A percentile compares a stretch with the other conserved stretches of the same genome.
Conservation (phyloP, 2,113 vertebrate genomes). For the Chionis minor region DNA sequence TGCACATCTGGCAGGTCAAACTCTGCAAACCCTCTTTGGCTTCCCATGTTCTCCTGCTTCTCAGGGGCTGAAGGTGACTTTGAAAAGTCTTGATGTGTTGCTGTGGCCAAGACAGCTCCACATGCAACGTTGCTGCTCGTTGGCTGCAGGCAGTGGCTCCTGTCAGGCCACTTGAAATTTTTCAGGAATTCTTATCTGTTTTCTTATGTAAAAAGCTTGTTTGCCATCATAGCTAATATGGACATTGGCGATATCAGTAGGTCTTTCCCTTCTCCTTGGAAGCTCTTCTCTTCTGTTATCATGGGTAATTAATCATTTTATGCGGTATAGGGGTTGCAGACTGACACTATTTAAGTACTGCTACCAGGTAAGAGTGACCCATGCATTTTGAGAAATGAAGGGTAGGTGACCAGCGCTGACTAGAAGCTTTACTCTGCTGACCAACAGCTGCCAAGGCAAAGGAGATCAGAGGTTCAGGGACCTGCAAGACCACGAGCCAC, state of each 20-base stretch:
- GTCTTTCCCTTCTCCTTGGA: neutral
- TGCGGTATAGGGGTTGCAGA: neutral
- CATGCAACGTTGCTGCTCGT: rapidly evolving
- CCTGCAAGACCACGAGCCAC: neutral
- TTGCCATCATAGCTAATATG: neutral
- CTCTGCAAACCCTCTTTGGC: neutral
- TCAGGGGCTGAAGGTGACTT: neutral
- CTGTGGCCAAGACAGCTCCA: neutral
- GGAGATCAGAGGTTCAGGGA: neutral
- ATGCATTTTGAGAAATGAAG: neutral
- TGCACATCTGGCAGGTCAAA: neutral
- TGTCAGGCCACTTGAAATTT: neutral
- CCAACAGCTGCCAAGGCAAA: neutral
- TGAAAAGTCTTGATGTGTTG: neutral
- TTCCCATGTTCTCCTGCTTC: neutral
- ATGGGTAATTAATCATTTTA: neutral
- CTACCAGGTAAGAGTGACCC: rapidly evolving
- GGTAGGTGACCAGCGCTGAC: neutral
- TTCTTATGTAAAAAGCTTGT: neutral
- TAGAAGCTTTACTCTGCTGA: neutral
- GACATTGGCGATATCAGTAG: neutral
- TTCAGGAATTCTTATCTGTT: neutral
- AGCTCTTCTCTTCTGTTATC: neutral
- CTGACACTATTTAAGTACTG: neutral
- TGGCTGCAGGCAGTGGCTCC: neutral